These are phyloP conservation scores for Pollenia amentaria DNA, from an alignment of 2,888 invertebrate species.

Conservation along the genomic window DNA sequence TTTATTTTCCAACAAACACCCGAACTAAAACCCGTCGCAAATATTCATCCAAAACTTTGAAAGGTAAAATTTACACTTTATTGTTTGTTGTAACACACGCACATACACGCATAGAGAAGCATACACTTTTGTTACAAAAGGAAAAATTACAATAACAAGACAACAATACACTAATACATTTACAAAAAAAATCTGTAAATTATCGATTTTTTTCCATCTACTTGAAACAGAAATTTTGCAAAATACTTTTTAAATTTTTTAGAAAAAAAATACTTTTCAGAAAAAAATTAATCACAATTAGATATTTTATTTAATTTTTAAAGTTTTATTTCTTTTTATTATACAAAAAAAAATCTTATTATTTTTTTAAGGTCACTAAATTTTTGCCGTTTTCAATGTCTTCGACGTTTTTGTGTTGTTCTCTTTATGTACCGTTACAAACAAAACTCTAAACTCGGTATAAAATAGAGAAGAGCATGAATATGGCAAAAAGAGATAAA, in stretches of 20 bases:
- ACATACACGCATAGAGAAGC: background rate
- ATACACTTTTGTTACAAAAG: constrained; percentile 2
- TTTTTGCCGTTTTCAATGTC: constrained; percentile 53
- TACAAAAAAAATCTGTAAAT: constrained; percentile 35
- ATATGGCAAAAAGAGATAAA: background rate
- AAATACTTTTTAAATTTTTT: background rate
- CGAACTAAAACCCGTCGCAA: background rate
- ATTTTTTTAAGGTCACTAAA: constrained; percentile 59
- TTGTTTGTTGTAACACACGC: no score
- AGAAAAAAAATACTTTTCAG: background rate
- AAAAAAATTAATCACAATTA: background rate
- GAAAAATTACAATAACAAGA: constrained; percentile 31
- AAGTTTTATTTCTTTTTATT: constrained; percentile 8
- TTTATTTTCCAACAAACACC: constrained; percentile 3
- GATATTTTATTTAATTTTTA: background rate
- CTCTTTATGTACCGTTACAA: constrained; percentile 50
- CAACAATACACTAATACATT: background rate
- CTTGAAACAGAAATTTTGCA: background rate
- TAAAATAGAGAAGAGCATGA: constrained; percentile 12
- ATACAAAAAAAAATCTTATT: constrained; percentile 10
- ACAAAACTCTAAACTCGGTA: background rate
- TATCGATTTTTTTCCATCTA: constrained; percentile 64
- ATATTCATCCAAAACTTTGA: background rate
- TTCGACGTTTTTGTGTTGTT: constrained; percentile 49
- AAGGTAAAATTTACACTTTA: constrained; percentile 3